These are phyloP conservation scores for Silurus asotus DNA, from an alignment of 2,113 vertebrate species.

Conservation along the genomic window DNA sequence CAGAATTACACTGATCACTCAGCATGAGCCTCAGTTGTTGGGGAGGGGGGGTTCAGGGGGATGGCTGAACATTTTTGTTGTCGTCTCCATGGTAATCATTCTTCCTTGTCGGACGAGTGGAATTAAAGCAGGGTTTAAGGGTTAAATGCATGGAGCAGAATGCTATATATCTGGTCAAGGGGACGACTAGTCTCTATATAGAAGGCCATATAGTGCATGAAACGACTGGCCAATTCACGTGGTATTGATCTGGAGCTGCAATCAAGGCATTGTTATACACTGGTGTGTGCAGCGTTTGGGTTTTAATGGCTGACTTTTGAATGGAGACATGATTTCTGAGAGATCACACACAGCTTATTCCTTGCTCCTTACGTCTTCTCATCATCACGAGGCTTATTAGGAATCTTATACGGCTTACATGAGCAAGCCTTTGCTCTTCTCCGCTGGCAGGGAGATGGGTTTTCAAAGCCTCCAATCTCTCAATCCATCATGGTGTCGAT, in stretches of 20 bases:
- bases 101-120: constrained; percentile 4
- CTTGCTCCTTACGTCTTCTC: neutral
- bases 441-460: neutral
- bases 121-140: neutral
- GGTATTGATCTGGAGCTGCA: neutral
- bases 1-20: constrained; percentile 47
- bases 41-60: neutral
- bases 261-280: neutral
- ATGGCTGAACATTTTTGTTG: neutral
- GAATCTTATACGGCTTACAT: neutral
- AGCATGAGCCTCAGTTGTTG: constrained; percentile 12
- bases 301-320: neutral
- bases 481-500: neutral
- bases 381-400: neutral
- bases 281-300: neutral
- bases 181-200: neutral
- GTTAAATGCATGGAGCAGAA: constrained; percentile 28
- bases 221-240: neutral
- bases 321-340: neutral
- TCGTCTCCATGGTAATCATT: constrained; percentile 26
- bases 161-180: neutral
- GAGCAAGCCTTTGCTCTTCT: neutral
- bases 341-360: neutral
- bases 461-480: neutral
- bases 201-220: neutral